Conservation (phyloP, 2,888 invertebrate genomes). For the Ligdia adustata region DNA sequence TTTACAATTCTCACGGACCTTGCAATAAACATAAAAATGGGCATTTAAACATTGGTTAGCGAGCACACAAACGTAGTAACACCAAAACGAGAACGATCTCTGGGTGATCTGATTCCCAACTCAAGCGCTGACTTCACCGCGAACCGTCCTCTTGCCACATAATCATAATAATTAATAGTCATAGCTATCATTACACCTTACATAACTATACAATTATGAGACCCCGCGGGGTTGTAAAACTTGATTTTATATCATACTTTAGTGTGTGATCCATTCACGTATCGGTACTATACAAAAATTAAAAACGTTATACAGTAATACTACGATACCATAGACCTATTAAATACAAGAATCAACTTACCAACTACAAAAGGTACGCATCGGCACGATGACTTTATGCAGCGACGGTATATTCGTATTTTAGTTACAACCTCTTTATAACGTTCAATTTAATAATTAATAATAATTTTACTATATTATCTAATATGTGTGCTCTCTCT, state of each 20-base stretch:
- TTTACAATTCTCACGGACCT: slow-evolving; percentile 6
- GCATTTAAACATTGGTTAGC: neutral
- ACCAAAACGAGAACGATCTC: slow-evolving; percentile 9
- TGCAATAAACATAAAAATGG: neutral
- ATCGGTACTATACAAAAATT: slow-evolving; percentile 82
- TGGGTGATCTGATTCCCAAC: slow-evolving; percentile 19
- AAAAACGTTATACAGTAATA: slow-evolving; percentile 80
- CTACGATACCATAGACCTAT: slow-evolving; percentile 79
- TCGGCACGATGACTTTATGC: slow-evolving; percentile 62
- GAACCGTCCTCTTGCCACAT: no score
- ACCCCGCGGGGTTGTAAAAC: slow-evolving; percentile 64
- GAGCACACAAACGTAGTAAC: slow-evolving; percentile 12
- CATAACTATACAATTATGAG: slow-evolving; percentile 74
- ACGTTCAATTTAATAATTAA: slow-evolving; percentile 69
- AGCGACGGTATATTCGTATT: slow-evolving; percentile 69
- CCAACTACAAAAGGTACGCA: slow-evolving; percentile 63
- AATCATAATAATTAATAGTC: slow-evolving; percentile 41
- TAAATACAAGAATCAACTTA: slow-evolving; percentile 81
- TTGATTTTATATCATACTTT: slow-evolving; percentile 73
- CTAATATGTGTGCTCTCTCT: slow-evolving; percentile 73
- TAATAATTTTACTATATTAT: slow-evolving; percentile 59
- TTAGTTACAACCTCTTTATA: slow-evolving; percentile 80
- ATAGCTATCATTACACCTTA: slow-evolving; percentile 70
- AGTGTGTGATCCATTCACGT: slow-evolving; percentile 60
- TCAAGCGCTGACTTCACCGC: slow-evolving; percentile 41